phyloP scores from a whole-genome alignment of 2,888 invertebrate genomes.

The Agrilus mali region DNA sequence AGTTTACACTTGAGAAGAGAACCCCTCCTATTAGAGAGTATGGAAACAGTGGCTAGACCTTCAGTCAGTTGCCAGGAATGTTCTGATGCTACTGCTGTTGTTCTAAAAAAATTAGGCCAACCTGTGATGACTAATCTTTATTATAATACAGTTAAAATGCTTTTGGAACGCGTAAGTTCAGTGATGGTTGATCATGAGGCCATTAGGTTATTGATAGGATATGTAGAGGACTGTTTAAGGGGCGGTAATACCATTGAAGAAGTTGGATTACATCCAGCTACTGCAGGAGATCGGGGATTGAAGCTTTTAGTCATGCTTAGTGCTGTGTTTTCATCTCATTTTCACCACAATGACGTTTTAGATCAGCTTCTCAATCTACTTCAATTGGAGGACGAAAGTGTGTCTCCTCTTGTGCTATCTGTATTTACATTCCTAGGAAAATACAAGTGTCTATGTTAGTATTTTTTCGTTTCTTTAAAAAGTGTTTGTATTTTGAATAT shows the following conservation, averaged over 20 bases:
- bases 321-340: constrained; percentile 86
- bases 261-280: constrained; percentile 66
- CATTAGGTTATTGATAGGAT: constrained; percentile 53
- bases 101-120: constrained; percentile 85
- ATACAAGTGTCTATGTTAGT: constrained; percentile 67
- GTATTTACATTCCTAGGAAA: constrained; percentile 80
- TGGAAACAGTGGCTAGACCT: constrained; percentile 79
- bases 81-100: constrained; percentile 75
- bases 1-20: constrained; percentile 67
- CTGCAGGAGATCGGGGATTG: constrained; percentile 80
- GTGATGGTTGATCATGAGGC: constrained; percentile 92
- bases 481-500: no score
- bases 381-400: constrained; percentile 66
- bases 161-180: constrained; percentile 87
- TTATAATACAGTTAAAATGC: constrained; percentile 91
- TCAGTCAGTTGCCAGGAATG: constrained; percentile 91
- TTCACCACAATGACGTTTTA: constrained; percentile 75
- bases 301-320: constrained; percentile 81
- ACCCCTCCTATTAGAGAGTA: constrained; percentile 54
- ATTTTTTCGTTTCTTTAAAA: background rate
- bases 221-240: constrained; percentile 59
- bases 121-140: constrained; percentile 92
- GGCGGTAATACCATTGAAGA: constrained; percentile 57
- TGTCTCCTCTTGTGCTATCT: constrained; percentile 70
- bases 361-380: constrained; percentile 64